A percentile compares a stretch with the other conserved stretches of the same genome.
These are phyloP conservation scores for Heliocidaris tuberculata DNA, from an alignment of 35 echinoderm and acorn worm genomes.

Conservation along the genomic window DNA sequence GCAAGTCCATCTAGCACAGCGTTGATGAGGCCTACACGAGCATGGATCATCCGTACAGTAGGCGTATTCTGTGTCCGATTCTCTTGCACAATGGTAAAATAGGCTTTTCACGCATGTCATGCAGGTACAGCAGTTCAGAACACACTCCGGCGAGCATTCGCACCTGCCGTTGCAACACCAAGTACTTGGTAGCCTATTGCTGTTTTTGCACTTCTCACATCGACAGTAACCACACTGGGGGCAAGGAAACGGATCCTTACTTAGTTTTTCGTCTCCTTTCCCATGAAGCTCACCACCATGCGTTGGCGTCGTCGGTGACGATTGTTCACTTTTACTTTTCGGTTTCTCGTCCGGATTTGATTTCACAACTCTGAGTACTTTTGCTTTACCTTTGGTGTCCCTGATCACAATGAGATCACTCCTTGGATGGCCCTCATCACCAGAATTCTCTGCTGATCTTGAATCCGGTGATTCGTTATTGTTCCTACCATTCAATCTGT, in stretches of 20 bases:
- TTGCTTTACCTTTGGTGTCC: slow-evolving; percentile 61
- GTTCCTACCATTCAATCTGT: slow-evolving; percentile 57
- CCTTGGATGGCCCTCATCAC: not conserved
- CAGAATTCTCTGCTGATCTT: slow-evolving; percentile 16
- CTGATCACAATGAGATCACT: slow-evolving; percentile 53
- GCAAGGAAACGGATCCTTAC: slow-evolving; percentile 69
- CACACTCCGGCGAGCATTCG: slow-evolving; percentile 72
- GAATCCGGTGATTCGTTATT: slow-evolving; percentile 72
- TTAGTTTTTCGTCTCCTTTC: slow-evolving; percentile 41
- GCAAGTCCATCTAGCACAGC: slow-evolving; percentile 74
- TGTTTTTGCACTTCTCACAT: slow-evolving; percentile 75
- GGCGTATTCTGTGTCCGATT: slow-evolving; percentile 69
- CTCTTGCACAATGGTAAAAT: slow-evolving; percentile 87
- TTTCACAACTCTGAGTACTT: slow-evolving; percentile 87
- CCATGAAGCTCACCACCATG: not conserved
- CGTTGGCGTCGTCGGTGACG: slow-evolving; percentile 22
- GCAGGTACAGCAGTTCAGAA: slow-evolving; percentile 76
- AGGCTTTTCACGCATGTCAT: slow-evolving; percentile 75
- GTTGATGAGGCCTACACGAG: slow-evolving; percentile 71
- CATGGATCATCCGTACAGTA: slow-evolving; percentile 77
- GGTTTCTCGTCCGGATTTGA: slow-evolving; percentile 47
- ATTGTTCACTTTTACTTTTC: slow-evolving; percentile 49
- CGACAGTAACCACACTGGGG: slow-evolving; percentile 67
- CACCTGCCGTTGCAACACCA: slow-evolving; percentile 75
- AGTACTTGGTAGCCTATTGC: slow-evolving; percentile 62